Base-by-base conservation (phyloP, 2,888 invertebrate genomes). In the Ophraella communa region DNA sequence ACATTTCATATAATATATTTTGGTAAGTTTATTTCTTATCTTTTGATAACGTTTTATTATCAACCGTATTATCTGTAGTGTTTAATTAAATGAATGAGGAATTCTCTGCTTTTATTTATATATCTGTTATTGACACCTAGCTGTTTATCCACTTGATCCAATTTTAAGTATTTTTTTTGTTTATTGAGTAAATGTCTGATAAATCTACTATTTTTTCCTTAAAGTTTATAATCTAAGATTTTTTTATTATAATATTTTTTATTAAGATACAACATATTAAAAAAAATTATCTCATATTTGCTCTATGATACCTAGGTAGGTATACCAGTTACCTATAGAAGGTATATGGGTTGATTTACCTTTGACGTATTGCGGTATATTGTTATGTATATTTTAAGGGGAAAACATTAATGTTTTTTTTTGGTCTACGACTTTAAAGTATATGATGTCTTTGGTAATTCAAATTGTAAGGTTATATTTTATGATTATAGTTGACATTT, bases 1-100 rank as follows among this genome's bases (percentile, higher is more conserved):
- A 73, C 71, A 76, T 76, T 74, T 76, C 73, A 69, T 74, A 66
- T 71, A n/a, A n/a, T n/a, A 68, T 73, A 74, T 75, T 78, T 74
- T 70, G 77, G 78, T 78, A 70, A 78, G 77, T 76, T 72, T 72
- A 39, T 70, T 67, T 69, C 66, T 72, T 65, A 69, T 73, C 71
- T 66, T 35, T 59, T 24, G 42, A 54, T 64, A 57, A 53, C 30
- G 11, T 58, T 47, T 39, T 52, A 24, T 23, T 52, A 18, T 52
- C 24, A 30, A 27, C 5, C 5, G 17, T 24, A 39, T 60, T 23
- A 53, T 60, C 60, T 42, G 4, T 17, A 27, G 2, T 4, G 18
- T 52, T 60, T 30, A 2, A 24, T 17, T 39, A 20, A 27, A 30
- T 52, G 20, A 11, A 52, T 23, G 17, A 49, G n/a, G 33, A 4